These are phyloP conservation scores for Cactoblastis cactorum DNA, from an alignment of 2,888 invertebrate genomes.

Conservation along the genomic window DNA sequence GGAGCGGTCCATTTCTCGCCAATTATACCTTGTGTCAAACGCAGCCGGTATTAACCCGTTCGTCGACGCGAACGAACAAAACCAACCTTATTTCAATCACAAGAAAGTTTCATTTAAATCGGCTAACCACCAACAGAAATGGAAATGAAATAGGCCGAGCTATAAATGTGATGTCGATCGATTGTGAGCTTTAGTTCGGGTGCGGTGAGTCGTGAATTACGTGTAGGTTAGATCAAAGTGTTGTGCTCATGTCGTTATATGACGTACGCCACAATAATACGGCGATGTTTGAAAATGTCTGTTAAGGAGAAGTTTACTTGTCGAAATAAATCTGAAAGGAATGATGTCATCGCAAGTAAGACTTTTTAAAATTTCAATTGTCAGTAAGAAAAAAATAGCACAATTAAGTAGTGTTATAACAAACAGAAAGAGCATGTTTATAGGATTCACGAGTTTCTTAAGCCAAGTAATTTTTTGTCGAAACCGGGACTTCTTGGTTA, in stretches of 20 bases:
- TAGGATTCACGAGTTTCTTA: no score
- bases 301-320: constrained; percentile 46
- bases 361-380: no score
- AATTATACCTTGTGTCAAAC: constrained; percentile 71
- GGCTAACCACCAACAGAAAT: constrained; percentile 23
- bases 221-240: constrained; percentile 57
- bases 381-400: no score
- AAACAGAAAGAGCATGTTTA: no score
- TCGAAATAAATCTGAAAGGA: not conserved
- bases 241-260: constrained; percentile 48
- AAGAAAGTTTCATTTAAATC: constrained; percentile 27
- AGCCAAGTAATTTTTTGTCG: no score
- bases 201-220: constrained; percentile 33
- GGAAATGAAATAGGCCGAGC: constrained; percentile 44
- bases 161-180: constrained; percentile 32
- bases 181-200: constrained; percentile 38
- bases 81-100: constrained; percentile 24
- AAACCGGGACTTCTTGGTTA: no score
- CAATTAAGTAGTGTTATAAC: no score
- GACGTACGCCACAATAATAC: constrained; percentile 66
- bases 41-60: constrained; percentile 43
- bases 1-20: constrained; percentile 65
- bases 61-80: constrained; percentile 22
- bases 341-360: constrained; percentile 12
- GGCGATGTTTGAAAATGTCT: constrained; percentile 55